Evolutionary conservation across 30 jellyfish, hydroid and myxozoan genomes (phyloP).

Genomic region (Rhopilema esculentum): DNA sequence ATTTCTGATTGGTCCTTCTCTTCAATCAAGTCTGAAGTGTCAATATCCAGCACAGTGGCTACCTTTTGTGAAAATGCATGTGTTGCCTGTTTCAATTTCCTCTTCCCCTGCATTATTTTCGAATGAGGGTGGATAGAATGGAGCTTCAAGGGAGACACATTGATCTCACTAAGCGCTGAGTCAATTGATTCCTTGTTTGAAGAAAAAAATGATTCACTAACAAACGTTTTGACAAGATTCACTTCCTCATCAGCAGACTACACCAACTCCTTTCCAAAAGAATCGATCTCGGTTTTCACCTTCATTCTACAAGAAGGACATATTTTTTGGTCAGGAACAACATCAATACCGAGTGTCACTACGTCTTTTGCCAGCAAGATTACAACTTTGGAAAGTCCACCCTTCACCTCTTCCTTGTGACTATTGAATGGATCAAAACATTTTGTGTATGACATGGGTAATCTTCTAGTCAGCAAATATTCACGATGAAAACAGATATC

Average conservation of each 20-base stretch:
- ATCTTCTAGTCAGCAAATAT: not conserved
- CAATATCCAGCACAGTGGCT: not conserved
- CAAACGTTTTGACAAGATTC: not conserved
- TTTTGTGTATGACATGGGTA: not conserved
- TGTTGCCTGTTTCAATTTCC: not conserved
- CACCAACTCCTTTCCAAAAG: not conserved
- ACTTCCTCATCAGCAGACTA: not conserved
- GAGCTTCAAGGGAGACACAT: not conserved
- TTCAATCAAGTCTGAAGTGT: not conserved
- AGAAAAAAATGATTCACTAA: not conserved
- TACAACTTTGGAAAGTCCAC: not conserved
- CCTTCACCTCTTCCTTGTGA: constrained; percentile 11
- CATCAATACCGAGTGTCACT: not conserved
- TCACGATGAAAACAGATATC: constrained; percentile 7
- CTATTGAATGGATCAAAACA: constrained; percentile 1
- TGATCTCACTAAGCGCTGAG: not conserved
- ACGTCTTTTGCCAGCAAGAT: constrained; percentile 5
- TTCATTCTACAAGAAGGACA: constrained; percentile 10
- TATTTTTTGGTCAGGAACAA: not conserved
- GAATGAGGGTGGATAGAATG: not conserved
- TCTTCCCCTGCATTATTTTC: not conserved
- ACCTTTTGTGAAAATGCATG: not conserved
- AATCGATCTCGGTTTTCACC: not conserved
- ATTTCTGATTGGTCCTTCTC: not conserved
- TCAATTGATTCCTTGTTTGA: not conserved